These are phyloP conservation scores for Apotomis capreana DNA, from an alignment of 2,888 invertebrate genomes.

Conservation along the genomic window DNA sequence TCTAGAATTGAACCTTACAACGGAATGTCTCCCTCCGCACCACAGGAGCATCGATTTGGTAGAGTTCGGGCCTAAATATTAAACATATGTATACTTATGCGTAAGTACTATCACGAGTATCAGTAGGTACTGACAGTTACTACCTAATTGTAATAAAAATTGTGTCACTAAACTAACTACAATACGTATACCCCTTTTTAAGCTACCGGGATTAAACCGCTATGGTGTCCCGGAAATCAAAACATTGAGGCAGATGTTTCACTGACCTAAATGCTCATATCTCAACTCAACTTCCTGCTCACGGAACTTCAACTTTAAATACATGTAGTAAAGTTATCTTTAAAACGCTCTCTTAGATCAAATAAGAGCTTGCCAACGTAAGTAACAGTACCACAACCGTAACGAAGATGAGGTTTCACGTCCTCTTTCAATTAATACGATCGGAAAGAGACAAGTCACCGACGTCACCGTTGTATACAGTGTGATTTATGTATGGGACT, in stretches of 20 bases:
- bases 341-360: not conserved
- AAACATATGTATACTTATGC: too few species aligned
- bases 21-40: too few species aligned
- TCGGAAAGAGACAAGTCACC: slow-evolving; percentile 24
- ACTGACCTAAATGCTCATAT: not conserved
- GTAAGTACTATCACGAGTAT: too few species aligned
- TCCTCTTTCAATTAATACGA: slow-evolving; percentile 33
- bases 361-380: not conserved
- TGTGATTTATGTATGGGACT: not conserved
- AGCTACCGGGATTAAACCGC: slow-evolving; percentile 32
- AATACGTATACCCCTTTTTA: slow-evolving; percentile 1
- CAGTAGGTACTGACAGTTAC: too few species aligned
- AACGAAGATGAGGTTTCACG: slow-evolving; percentile 7
- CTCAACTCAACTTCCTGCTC: not conserved
- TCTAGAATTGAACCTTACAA: too few species aligned
- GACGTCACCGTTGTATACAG: not conserved
- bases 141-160: too few species aligned
- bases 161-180: too few species aligned
- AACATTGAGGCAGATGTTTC: not conserved
- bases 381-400: slow-evolving; percentile 12
- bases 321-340: not conserved
- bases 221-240: slow-evolving; percentile 34
- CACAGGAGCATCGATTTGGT: too few species aligned
- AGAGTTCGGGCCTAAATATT: too few species aligned
- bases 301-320: not conserved